phyloP scores from a whole-genome alignment of 2,888 invertebrate species.

The Patella ulyssiponensis region DNA sequence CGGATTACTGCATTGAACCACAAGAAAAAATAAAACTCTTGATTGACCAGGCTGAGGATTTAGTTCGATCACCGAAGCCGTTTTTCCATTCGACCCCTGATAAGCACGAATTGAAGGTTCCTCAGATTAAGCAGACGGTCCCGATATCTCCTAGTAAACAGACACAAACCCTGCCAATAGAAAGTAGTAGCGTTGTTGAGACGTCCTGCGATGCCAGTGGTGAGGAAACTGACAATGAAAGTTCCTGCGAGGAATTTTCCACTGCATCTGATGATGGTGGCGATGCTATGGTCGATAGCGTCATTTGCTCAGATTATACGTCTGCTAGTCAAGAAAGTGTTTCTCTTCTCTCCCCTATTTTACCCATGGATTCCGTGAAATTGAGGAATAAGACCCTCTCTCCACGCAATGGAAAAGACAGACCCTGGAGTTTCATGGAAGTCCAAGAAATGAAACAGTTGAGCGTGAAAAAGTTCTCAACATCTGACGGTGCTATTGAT shows the following conservation, averaged over 20 bases:
- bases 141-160: conserved; percentile 38
- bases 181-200: conserved; percentile 37
- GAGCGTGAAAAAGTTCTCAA: conserved; percentile 80
- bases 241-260: conserved; percentile 51
- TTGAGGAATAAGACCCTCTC: conserved; percentile 1
- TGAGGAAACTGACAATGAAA: conserved; percentile 57
- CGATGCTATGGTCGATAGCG: conserved; percentile 59
- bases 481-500: conserved; percentile 90
- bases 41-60: conserved; percentile 59
- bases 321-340: conserved; percentile 33
- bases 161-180: conserved; percentile 34
- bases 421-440: conserved; percentile 92
- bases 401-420: conserved; percentile 58
- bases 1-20: conserved; percentile 36
- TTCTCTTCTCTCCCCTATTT: conserved; percentile 16
- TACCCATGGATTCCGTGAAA: not conserved
- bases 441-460: conserved; percentile 79
- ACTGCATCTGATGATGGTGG: conserved; percentile 59
- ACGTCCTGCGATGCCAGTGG: conserved; percentile 65
- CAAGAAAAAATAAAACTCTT: conserved; percentile 51
- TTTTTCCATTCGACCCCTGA: conserved; percentile 33
- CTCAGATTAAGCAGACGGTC: conserved; percentile 1
- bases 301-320: conserved; percentile 57
- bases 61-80: conserved; percentile 43
- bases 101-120: not conserved